phyloP scores from a whole-genome alignment of 2,888 invertebrate species.

The Lithophane ornitopus region DNA sequence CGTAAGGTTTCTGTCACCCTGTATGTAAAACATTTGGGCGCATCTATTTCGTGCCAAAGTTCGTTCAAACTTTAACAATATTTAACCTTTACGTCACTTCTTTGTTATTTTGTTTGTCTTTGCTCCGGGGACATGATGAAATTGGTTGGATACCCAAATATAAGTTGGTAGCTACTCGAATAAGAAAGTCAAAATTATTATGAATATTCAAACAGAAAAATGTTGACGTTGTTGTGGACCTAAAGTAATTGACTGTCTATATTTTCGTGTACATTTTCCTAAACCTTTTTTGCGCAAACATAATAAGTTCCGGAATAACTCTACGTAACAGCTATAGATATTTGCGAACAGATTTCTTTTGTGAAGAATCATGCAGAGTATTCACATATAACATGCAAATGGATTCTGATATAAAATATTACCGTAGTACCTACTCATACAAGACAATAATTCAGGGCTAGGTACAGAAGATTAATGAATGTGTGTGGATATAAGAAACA shows the following conservation, averaged over 20 bases:
- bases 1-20: conserved; percentile 33
- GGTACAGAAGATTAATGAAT: conserved; percentile 52
- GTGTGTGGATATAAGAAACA: neutral
- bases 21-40: conserved; percentile 52
- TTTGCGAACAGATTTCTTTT: conserved; percentile 25
- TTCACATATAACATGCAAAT: conserved; percentile 36
- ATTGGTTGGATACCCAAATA: conserved; percentile 63
- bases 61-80: conserved; percentile 80
- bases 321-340: conserved; percentile 31
- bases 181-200: conserved; percentile 47
- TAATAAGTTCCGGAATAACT: conserved; percentile 30
- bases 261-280: conserved; percentile 23
- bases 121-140: conserved; percentile 64
- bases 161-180: conserved; percentile 12
- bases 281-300: conserved; percentile 30
- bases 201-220: conserved; percentile 43
- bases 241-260: conserved; percentile 38
- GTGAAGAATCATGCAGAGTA: conserved; percentile 9
- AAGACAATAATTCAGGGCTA: conserved; percentile 43
- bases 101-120: conserved; percentile 69
- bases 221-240: conserved; percentile 28
- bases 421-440: neutral
- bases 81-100: conserved; percentile 79
- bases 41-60: conserved; percentile 55
- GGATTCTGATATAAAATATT: conserved; percentile 28